Conservation (phyloP, 2,888 invertebrate species). For the Folsomia manolachei region DNA sequence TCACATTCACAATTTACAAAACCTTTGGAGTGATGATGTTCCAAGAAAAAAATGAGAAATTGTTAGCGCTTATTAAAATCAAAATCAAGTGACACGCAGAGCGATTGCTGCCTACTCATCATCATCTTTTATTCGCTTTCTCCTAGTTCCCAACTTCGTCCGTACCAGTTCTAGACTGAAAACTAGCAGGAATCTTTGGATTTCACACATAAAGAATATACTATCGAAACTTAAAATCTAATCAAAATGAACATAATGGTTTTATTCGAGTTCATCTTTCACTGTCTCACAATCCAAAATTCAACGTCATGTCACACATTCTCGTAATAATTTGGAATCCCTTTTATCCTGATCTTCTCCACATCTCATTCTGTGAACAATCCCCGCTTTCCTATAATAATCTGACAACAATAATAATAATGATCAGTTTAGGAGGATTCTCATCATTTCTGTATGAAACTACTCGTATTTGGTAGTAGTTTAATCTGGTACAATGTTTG, state of each 20-base stretch:
- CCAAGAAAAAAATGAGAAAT: background rate
- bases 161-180: too few relatives aligned
- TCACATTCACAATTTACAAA: too few relatives aligned
- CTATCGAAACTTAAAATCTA: background rate
- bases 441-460: too few relatives aligned
- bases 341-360: too few relatives aligned
- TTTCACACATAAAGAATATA: background rate
- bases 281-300: slow-evolving; percentile 15
- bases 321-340: background rate
- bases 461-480: background rate
- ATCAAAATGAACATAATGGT: background rate
- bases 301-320: background rate
- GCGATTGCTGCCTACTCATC: slow-evolving; percentile 15
- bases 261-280: slow-evolving; percentile 29
- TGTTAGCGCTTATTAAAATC: background rate
- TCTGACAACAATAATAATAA: background rate
- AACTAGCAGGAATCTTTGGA: background rate
- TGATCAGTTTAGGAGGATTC: background rate
- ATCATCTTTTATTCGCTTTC: slow-evolving; percentile 2
- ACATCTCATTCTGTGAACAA: background rate
- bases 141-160: background rate
- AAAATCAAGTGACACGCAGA: background rate
- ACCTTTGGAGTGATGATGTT: background rate
- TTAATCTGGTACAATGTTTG: background rate
- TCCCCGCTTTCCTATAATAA: background rate